Base-by-base conservation (phyloP, 1,140 invertebrate species). In the Atta colombica region DNA sequence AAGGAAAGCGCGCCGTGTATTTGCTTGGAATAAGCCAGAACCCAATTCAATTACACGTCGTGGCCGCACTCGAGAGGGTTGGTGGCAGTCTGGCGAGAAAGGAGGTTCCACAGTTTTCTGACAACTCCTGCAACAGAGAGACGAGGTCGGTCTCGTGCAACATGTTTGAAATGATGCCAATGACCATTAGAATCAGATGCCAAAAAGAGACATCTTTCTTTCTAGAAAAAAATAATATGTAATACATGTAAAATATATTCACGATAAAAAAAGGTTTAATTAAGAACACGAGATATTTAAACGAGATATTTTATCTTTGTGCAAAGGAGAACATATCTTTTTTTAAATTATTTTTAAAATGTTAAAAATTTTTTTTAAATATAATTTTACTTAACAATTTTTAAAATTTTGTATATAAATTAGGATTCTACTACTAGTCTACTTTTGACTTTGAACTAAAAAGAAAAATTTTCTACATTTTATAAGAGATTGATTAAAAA, bases 1-100 rank as follows among this genome's bases (percentile, higher is more conserved):
- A 86, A 60, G 69, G 71, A 39, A 86, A 63, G 31, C 71, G 74
- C 51, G 66, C 21, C 16, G 74, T 53, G 75, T 72, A 77, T 78
- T 90, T 65, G 84, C 58, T 72, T 77, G 82, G 69, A 58, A 84
- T 84, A 84, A 84, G 72, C 60, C 63, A 77, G 55, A 81, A 51
- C 65, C 81, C 86, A 85, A 91, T 89, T 91, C 86, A 90, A 91
- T 91, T 90, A 89, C 85, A 82, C 63, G 68, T 68, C 53, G 60
- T 39, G 74, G 55, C n/a, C 55, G 75, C 58, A 65, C 65, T 77
- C 63, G 21, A 45, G 35, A 60, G 69, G 55, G 68, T 86, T 66
- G 69, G 39, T 63, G 77, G 55, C 51, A 71, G 68, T 85, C 28
- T 21, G 45, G n/a, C 60, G 49, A 55, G 16, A 28, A 55, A 63